Evolutionary conservation across 2,113 vertebrate species (phyloP).

Genomic region (Tyrannus savana): DNA sequence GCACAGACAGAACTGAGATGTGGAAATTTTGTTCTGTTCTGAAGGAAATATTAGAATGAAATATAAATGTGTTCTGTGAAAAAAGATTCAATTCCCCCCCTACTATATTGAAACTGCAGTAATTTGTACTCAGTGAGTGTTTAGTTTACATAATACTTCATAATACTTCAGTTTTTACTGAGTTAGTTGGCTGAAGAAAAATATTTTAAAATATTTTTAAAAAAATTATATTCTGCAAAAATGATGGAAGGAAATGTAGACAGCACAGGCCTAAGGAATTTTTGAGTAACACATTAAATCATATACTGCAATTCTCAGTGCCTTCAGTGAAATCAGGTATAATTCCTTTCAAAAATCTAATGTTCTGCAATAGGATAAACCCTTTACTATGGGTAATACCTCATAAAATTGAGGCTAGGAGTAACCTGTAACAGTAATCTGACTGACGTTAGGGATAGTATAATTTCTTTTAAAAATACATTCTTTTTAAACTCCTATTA

Average conservation of each 20-base stretch:
- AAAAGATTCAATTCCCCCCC: background rate
- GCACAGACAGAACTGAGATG: rapidly evolving
- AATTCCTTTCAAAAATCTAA: background rate
- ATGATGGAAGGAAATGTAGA: background rate
- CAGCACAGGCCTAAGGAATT: background rate
- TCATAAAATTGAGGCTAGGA: background rate
- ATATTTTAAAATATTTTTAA: background rate
- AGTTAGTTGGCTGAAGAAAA: background rate
- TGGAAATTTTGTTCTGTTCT: background rate
- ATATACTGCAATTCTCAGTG: background rate
- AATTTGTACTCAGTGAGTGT: background rate
- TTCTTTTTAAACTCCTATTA: background rate
- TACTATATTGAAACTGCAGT: background rate
- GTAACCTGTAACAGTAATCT: background rate
- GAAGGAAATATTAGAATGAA: background rate
- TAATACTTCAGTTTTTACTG: background rate
- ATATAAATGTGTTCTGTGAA: background rate
- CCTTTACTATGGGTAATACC: background rate
- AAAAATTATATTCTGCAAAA: background rate
- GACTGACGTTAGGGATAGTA: background rate
- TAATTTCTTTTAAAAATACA: background rate
- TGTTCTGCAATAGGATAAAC: background rate
- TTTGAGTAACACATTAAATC: background rate
- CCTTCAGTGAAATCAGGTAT: background rate
- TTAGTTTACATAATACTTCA: background rate